Conservation (phyloP, 2,888 invertebrate species). For the Drosophila meridiana region DNA sequence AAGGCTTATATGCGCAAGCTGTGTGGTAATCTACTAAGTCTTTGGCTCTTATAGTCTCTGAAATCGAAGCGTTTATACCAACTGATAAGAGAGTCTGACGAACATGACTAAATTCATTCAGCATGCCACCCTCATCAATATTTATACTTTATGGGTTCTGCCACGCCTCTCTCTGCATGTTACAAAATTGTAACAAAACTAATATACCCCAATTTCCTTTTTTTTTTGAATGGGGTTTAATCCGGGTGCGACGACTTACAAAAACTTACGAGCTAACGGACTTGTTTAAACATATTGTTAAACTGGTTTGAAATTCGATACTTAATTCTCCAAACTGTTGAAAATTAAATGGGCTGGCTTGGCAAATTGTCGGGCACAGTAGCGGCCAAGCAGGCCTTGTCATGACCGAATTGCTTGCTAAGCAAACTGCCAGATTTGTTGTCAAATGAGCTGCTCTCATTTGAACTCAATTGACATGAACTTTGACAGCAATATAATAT, state of each 20-base stretch:
- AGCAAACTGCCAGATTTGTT: neutral
- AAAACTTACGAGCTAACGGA: neutral
- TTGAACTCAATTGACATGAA: slow-evolving; percentile 6
- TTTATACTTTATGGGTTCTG: neutral
- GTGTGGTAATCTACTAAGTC: neutral
- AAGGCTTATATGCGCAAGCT: too few relatives aligned
- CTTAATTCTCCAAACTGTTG: neutral
- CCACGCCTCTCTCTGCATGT: neutral
- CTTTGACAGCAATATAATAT: slow-evolving; percentile 6
- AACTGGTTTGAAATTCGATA: slow-evolving; percentile 5
- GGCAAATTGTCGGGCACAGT: neutral
- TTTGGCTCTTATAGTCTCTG: too few relatives aligned
- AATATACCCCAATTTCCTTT: neutral
- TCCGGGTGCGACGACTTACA: neutral
- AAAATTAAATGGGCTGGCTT: neutral
- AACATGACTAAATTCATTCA: neutral
- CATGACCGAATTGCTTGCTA: neutral
- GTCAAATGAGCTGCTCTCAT: neutral
- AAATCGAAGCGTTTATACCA: too few relatives aligned
- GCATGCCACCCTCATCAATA: neutral
- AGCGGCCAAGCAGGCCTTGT: neutral
- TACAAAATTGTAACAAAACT: neutral
- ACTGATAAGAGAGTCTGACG: too few relatives aligned
- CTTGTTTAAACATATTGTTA: neutral
- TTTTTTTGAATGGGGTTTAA: neutral